These are phyloP conservation scores for Scrobipalpa costella DNA, from an alignment of 2,888 invertebrate genomes.

Conservation along the genomic window DNA sequence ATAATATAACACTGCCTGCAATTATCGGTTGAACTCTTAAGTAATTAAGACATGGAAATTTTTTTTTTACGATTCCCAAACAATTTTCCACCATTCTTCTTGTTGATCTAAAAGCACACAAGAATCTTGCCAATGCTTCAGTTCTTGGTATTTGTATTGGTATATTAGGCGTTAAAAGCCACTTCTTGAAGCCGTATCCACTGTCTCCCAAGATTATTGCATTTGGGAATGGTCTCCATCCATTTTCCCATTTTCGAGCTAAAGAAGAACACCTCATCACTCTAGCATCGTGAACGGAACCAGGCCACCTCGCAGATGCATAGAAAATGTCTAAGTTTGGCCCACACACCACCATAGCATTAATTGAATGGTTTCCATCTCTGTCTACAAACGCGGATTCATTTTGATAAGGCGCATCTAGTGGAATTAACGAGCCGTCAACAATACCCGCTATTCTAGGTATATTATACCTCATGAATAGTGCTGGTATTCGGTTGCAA, in stretches of 20 bases:
- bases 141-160: constrained; percentile 27
- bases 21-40: constrained; percentile 23
- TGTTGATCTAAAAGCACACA: constrained; percentile 29
- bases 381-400: constrained; percentile 28
- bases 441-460: constrained; percentile 21
- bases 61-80: constrained; percentile 25
- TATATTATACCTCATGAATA: constrained; percentile 22
- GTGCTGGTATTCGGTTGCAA: constrained; percentile 25
- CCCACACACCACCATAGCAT: constrained; percentile 28
- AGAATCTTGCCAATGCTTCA: constrained; percentile 26
- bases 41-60: constrained; percentile 26
- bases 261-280: constrained; percentile 28
- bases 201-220: constrained; percentile 29
- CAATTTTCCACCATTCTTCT: constrained; percentile 27
- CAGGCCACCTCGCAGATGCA: constrained; percentile 30
- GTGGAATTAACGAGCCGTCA: constrained; percentile 23
- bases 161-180: constrained; percentile 29
- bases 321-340: constrained; percentile 29
- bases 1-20: constrained; percentile 24
- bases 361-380: constrained; percentile 31
- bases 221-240: constrained; percentile 30
- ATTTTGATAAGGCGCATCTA: constrained; percentile 28
- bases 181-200: constrained; percentile 25
- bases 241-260: constrained; percentile 28
- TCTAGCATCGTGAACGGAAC: constrained; percentile 31